Evolutionary conservation across 2,797 vertebrate species (phyloP).

Genomic region (Podarcis lilfordi): DNA sequence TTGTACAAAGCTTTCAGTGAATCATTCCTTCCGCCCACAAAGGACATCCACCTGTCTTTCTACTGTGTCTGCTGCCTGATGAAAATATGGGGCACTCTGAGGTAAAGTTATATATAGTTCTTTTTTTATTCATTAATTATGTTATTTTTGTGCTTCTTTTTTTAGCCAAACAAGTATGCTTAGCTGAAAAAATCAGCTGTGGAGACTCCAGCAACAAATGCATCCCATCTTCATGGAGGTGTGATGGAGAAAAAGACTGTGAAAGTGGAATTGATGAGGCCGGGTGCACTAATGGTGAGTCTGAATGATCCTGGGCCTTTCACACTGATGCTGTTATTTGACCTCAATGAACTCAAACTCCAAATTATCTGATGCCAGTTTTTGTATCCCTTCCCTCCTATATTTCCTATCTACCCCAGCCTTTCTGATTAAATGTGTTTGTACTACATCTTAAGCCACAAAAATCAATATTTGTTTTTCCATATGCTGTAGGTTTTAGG

Average conservation of each 20-base stretch:
- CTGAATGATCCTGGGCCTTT: constrained; percentile 8
- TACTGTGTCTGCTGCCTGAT: not conserved
- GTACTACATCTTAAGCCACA: constrained; percentile 21
- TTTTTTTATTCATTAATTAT: not conserved
- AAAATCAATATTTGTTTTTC: constrained; percentile 9
- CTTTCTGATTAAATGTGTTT: not conserved
- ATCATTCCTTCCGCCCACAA: not conserved
- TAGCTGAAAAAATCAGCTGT: constrained; percentile 94
- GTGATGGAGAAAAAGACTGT: constrained; percentile 95
- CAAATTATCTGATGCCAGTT: constrained; percentile 16
- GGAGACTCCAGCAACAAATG: constrained; percentile 90
- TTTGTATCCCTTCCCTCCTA: not conserved
- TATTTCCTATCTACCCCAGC: not conserved
- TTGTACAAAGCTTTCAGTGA: not conserved
- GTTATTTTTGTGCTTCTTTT: not conserved
- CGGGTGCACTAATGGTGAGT: constrained; percentile 90
- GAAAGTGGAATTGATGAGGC: constrained; percentile 92
- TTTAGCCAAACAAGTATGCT: constrained; percentile 89
- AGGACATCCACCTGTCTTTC: not conserved
- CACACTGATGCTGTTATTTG: not conserved
- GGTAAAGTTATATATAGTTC: too few species aligned
- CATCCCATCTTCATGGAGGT: constrained; percentile 93
- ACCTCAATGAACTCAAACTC: not conserved
- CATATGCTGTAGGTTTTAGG: constrained; percentile 22
- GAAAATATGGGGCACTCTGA: not conserved